These are phyloP conservation scores for Drosophila neocordata DNA, from an alignment of 1,140 invertebrate species.

Conservation along the genomic window DNA sequence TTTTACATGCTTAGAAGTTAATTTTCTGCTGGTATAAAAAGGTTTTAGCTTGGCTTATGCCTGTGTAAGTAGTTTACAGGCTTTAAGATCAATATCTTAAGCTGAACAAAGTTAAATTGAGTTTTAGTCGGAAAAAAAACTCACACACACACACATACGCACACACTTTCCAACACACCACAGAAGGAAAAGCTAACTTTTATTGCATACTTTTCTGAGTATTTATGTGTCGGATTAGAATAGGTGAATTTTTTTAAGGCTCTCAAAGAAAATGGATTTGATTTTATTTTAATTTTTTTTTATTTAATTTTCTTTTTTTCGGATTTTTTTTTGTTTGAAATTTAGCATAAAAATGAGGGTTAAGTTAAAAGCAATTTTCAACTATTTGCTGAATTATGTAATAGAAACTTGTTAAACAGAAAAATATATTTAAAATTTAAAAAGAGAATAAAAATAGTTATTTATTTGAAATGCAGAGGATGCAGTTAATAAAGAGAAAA, in stretches of 20 bases:
- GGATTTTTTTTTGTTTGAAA: too few species aligned
- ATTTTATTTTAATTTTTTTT: not conserved
- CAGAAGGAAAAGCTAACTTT: conserved; percentile 44
- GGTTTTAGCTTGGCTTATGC: conserved; percentile 38
- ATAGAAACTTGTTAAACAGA: too few species aligned
- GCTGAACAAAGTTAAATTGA: conserved; percentile 49
- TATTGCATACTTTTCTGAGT: conserved; percentile 41
- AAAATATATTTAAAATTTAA: too few species aligned
- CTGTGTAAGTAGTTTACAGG: conserved; percentile 33
- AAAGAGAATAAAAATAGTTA: too few species aligned
- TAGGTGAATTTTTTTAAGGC: conserved; percentile 36
- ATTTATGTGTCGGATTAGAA: conserved; percentile 14
- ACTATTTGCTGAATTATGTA: too few species aligned
- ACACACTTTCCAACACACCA: not conserved
- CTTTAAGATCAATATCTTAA: conserved; percentile 48
- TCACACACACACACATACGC: not conserved
- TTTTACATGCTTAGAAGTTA: conserved; percentile 16
- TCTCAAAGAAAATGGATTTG: conserved; percentile 15
- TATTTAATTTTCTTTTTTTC: too few species aligned
- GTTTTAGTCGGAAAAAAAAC: conserved; percentile 6
- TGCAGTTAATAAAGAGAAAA: too few species aligned
- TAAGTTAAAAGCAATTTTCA: too few species aligned
- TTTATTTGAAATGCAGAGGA: too few species aligned
- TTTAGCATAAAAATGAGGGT: too few species aligned
- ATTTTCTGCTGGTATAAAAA: conserved; percentile 20